Conservation (phyloP, 2,888 invertebrate genomes). For the Nysson spinosus region DNA sequence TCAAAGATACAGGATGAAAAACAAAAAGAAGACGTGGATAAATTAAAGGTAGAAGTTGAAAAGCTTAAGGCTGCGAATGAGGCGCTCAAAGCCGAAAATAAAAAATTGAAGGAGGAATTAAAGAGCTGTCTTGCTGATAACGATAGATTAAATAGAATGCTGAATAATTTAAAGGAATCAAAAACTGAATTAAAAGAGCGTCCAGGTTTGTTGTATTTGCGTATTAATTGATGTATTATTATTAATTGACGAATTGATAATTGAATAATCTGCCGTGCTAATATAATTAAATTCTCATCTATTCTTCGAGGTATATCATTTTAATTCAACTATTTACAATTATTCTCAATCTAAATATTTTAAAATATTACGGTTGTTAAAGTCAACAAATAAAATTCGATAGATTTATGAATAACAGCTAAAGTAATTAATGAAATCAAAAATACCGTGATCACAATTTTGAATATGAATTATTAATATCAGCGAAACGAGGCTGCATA, state of each 20-base stretch:
- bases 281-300: not conserved
- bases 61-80: constrained; percentile 42
- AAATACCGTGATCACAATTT: too few relatives aligned
- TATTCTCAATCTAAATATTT: too few relatives aligned
- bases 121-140: constrained; percentile 10
- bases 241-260: too few relatives aligned
- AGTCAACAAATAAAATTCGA: too few relatives aligned
- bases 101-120: constrained; percentile 20
- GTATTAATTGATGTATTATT: too few relatives aligned
- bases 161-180: not conserved
- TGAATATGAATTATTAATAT: too few relatives aligned
- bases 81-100: constrained; percentile 21
- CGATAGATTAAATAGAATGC: not conserved
- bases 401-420: too few relatives aligned
- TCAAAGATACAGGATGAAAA: constrained; percentile 21
- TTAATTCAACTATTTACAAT: too few relatives aligned
- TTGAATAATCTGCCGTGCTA: not conserved
- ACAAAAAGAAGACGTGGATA: constrained; percentile 15
- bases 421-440: too few relatives aligned
- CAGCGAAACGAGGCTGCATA: too few relatives aligned
- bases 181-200: not conserved
- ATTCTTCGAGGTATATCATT: too few relatives aligned
- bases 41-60: constrained; percentile 43
- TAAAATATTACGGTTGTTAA: too few relatives aligned
- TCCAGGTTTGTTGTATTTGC: constrained; percentile 17